phyloP scores from a whole-genome alignment of 2,888 invertebrate genomes.

The Listrodromus nycthemerus region DNA sequence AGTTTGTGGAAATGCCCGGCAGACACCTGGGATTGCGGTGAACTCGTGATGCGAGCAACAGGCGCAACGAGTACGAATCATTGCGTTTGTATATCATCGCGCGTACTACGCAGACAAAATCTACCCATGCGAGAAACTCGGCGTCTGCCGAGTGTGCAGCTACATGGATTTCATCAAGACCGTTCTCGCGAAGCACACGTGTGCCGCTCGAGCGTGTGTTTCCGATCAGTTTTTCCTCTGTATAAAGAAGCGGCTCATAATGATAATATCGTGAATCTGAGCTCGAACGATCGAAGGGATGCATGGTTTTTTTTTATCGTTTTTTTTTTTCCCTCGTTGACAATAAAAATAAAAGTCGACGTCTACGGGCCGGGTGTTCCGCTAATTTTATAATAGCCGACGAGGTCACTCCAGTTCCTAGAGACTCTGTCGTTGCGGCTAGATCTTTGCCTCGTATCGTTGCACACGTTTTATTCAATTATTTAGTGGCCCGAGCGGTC shows the following conservation, averaged over 20 bases:
- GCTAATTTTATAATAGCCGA: conserved; percentile 32
- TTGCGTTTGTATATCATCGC: conserved; percentile 11
- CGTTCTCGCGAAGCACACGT: conserved; percentile 11
- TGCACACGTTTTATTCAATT: conserved; percentile 56
- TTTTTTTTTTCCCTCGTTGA: not conserved
- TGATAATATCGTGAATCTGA: conserved; percentile 9
- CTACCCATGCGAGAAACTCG: conserved; percentile 10
- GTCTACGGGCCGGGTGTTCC: not conserved
- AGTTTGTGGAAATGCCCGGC: conserved; percentile 27
- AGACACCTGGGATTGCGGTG: conserved; percentile 12
- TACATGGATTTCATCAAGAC: not conserved
- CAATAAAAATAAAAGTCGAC: conserved; percentile 18
- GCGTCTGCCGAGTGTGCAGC: not conserved
- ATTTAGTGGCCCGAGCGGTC: conserved; percentile 45
- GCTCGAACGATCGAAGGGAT: not conserved
- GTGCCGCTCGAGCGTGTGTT: conserved; percentile 27
- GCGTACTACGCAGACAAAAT: not conserved
- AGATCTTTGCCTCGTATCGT: conserved; percentile 43
- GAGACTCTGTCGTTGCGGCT: conserved; percentile 17
- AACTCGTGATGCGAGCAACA: conserved; percentile 4
- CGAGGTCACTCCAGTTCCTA: conserved; percentile 38
- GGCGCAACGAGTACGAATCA: not conserved
- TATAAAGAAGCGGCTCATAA: conserved; percentile 12
- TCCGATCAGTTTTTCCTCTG: conserved; percentile 22
- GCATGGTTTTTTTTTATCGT: not conserved